Conservation (phyloP, 2,888 invertebrate genomes). For the Thereva unica region DNA sequence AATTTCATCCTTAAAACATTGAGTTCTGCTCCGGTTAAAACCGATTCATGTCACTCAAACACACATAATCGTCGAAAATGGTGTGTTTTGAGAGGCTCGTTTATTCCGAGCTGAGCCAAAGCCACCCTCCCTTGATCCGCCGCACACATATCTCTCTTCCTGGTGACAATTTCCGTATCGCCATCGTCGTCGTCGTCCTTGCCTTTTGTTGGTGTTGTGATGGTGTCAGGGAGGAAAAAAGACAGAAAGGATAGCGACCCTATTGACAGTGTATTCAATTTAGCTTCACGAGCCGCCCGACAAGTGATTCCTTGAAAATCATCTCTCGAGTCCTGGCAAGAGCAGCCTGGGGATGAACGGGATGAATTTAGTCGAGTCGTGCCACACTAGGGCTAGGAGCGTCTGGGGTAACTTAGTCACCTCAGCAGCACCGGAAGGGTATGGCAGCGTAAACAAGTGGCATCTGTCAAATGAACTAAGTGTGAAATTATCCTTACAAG, state of each 20-base stretch:
- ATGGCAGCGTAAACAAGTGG: conserved; percentile 46
- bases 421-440: conserved; percentile 31
- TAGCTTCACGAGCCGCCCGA: conserved; percentile 10
- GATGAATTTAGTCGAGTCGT: neutral
- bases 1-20: conserved; percentile 11
- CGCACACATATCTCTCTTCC: conserved; percentile 17
- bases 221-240: neutral
- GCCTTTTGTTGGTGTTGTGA: neutral
- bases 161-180: conserved; percentile 13
- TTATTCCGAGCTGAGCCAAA: no score
- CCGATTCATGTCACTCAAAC: conserved; percentile 40
- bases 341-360: conserved; percentile 19
- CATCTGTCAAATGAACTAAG: conserved; percentile 50
- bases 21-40: conserved; percentile 9
- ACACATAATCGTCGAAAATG: conserved; percentile 39
- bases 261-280: conserved; percentile 27
- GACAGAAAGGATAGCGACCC: conserved; percentile 1
- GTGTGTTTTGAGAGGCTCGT: conserved; percentile 30
- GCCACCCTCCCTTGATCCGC: no score
- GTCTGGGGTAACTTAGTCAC: conserved; percentile 32
- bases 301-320: conserved; percentile 39
- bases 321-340: conserved; percentile 13
- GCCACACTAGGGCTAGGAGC: conserved; percentile 3
- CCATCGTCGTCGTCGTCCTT: neutral
- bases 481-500: conserved; percentile 47